phyloP scores from a whole-genome alignment of 1,140 invertebrate genomes.

The Aradophagus sp. region DNA sequence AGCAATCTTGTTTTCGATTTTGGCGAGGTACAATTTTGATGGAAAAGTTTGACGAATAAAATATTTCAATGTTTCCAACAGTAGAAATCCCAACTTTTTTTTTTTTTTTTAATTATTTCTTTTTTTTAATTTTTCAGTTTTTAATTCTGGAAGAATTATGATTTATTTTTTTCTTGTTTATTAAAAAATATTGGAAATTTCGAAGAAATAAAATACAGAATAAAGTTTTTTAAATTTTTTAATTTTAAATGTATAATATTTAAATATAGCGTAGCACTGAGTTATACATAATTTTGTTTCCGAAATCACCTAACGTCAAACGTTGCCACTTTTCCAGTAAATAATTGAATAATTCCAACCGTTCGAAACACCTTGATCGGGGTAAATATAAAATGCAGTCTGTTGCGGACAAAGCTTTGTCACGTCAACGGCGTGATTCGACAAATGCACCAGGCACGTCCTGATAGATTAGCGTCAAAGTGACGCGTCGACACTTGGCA shows the following conservation, averaged over 20 bases:
- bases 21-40: background rate
- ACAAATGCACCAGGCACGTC: conserved; percentile 20
- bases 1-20: background rate
- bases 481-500: conserved; percentile 20
- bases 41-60: background rate
- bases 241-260: no score
- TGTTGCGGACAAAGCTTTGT: conserved; percentile 12
- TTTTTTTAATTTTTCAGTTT: no score
- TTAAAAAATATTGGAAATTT: no score
- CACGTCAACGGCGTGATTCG: background rate
- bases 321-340: no score
- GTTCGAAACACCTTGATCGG: conserved; percentile 7
- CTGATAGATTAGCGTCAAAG: conserved; percentile 25
- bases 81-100: no score
- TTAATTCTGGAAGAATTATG: no score
- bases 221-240: background rate
- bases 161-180: no score
- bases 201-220: no score
- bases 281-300: no score
- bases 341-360: conserved; percentile 1
- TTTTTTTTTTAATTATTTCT: no score
- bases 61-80: no score
- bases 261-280: no score
- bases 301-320: background rate
- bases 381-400: conserved; percentile 10